Conservation (phyloP, 1,140 invertebrate species). For the Leptoteleia sp. region DNA sequence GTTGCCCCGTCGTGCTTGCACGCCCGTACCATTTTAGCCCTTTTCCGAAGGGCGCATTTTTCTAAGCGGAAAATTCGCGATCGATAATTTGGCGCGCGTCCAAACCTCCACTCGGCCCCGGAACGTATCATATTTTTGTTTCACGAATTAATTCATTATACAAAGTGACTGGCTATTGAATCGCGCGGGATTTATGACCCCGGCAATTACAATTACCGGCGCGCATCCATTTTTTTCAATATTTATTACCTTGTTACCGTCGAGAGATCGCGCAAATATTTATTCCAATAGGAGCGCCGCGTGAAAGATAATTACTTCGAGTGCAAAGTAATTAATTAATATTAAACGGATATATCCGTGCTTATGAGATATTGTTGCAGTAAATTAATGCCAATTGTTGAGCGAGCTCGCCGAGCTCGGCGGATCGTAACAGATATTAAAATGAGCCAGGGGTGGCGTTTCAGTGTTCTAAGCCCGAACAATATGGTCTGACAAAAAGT, state of each 20-base stretch:
- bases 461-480: conserved; percentile 27
- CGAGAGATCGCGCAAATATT: conserved; percentile 47
- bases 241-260: conserved; percentile 41
- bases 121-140: conserved; percentile 57
- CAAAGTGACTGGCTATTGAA: conserved; percentile 55
- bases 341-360: conserved; percentile 47
- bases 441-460: conserved; percentile 38
- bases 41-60: too few species aligned
- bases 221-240: conserved; percentile 1
- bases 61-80: conserved; percentile 17
- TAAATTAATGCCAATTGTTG: conserved; percentile 61
- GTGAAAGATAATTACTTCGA: conserved; percentile 46
- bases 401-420: conserved; percentile 11
- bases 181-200: conserved; percentile 37
- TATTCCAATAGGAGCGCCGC: conserved; percentile 6
- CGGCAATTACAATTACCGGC: conserved; percentile 46
- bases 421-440: conserved; percentile 53
- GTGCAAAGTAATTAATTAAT: conserved; percentile 62
- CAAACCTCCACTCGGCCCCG: conserved; percentile 31
- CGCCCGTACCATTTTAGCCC: too few species aligned
- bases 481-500: conserved; percentile 39
- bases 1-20: too few species aligned
- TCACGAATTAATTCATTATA: conserved; percentile 62
- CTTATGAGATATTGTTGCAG: conserved; percentile 55
- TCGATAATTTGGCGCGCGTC: conserved; percentile 51